These are phyloP conservation scores for Sminthurinus aureus DNA, from an alignment of 2,888 invertebrate genomes.

Conservation along the genomic window DNA sequence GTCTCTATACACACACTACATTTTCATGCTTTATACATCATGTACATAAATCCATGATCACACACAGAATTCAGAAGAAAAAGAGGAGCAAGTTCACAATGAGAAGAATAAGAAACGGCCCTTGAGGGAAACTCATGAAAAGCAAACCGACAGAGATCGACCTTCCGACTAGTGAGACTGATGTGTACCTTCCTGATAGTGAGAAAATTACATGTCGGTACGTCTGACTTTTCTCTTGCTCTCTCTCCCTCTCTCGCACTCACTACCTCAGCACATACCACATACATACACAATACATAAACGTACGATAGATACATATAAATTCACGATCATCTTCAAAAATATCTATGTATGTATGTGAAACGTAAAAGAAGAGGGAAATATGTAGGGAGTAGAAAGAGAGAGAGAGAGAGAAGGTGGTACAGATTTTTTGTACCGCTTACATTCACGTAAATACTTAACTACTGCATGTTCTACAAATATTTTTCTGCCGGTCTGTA, in stretches of 20 bases:
- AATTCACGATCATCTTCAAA: neutral
- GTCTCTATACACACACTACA: neutral
- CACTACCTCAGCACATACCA: neutral
- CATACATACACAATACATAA: constrained; percentile 19
- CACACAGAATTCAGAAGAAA: neutral
- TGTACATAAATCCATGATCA: neutral
- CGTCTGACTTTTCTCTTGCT: constrained; percentile 30
- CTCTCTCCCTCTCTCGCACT: neutral
- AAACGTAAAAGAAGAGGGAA: neutral
- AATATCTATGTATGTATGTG: neutral
- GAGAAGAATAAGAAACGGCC: constrained; percentile 10
- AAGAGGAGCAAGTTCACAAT: constrained; percentile 6
- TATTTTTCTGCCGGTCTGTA: constrained; percentile 37
- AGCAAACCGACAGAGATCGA: constrained; percentile 38
- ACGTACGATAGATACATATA: neutral
- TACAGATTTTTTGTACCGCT: constrained; percentile 23
- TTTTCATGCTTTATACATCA: too few relatives aligned
- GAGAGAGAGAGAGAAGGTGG: too few relatives aligned
- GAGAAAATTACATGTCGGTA: constrained; percentile 44
- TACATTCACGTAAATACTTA: constrained; percentile 38
- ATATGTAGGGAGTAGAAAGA: neutral
- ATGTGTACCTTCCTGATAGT: constrained; percentile 30
- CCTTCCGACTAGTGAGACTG: constrained; percentile 35
- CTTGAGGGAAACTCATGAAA: constrained; percentile 40
- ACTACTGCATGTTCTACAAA: constrained; percentile 33